Conservation (phyloP, 2,113 vertebrate genomes). For the Oceanites oceanicus region DNA sequence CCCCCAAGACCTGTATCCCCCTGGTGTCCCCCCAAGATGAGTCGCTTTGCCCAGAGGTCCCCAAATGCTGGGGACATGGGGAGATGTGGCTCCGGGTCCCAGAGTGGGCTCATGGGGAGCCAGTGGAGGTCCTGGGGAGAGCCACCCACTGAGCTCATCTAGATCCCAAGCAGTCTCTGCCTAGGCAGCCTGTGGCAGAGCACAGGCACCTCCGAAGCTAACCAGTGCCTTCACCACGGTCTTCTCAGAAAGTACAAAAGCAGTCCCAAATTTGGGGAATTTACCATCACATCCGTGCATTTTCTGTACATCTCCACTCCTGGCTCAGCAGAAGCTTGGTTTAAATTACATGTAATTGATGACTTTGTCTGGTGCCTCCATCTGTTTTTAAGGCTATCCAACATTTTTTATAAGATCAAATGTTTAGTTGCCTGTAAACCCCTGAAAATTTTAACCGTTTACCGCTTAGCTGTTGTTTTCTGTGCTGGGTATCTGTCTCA, state of each 20-base stretch:
- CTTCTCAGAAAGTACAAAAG: not conserved
- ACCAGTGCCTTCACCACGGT: not conserved
- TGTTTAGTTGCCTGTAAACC: not conserved
- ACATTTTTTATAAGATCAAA: not conserved
- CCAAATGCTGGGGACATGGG: not conserved
- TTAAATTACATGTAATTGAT: not conserved
- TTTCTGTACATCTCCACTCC: not conserved
- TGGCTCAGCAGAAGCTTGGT: not conserved
- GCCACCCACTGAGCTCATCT: not conserved
- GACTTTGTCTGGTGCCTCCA: not conserved
- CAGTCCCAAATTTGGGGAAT: not conserved
- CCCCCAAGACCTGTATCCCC: not conserved
- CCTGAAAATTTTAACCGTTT: not conserved
- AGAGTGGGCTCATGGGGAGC: not conserved
- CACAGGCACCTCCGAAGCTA: not conserved
- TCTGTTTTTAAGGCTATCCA: not conserved
- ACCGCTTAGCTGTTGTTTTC: not conserved
- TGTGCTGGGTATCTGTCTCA: not conserved
- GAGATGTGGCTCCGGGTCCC: not conserved
- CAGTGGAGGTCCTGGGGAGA: not conserved
- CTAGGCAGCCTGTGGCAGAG: not conserved
- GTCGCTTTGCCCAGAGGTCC: not conserved
- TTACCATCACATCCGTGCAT: not conserved
- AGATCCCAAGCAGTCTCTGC: not conserved
- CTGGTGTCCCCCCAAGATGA: fast-evolving